phyloP scores from a whole-genome alignment of 2,797 vertebrate genomes.

The Eurystomus glaucurus region DNA sequence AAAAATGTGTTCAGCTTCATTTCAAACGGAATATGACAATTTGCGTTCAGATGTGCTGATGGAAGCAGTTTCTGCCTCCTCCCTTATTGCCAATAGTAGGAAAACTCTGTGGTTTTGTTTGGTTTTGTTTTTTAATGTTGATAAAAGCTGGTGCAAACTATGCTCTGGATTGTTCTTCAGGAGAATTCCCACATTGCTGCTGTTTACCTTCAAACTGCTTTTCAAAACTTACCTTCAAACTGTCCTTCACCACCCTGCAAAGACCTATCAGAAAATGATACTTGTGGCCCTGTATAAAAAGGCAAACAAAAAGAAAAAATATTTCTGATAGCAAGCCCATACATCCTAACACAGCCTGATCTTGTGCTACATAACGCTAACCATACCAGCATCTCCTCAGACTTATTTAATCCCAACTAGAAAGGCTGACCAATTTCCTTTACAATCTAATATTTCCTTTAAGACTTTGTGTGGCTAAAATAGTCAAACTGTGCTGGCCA shows the following conservation, averaged over 20 bases:
- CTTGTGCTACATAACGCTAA: neutral
- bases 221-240: neutral
- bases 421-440: neutral
- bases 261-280: neutral
- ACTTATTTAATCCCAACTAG: neutral
- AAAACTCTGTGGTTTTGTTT: neutral
- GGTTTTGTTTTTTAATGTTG: neutral
- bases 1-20: constrained; percentile 69
- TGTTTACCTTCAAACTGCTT: neutral
- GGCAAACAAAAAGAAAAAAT: neutral
- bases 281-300: neutral
- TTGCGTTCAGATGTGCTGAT: constrained; percentile 51
- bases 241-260: neutral
- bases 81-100: neutral
- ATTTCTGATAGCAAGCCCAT: neutral
- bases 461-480: neutral
- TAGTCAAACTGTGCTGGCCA: neutral
- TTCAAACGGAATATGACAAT: constrained; percentile 59
- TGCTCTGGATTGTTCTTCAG: neutral
- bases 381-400: neutral
- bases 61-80: constrained; percentile 53
- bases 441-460: neutral
- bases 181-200: neutral
- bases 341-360: neutral
- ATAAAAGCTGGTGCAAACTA: constrained; percentile 11